Evolutionary conservation across 2,113 vertebrate species (phyloP).

Genomic region (Hippocampus comes): DNA sequence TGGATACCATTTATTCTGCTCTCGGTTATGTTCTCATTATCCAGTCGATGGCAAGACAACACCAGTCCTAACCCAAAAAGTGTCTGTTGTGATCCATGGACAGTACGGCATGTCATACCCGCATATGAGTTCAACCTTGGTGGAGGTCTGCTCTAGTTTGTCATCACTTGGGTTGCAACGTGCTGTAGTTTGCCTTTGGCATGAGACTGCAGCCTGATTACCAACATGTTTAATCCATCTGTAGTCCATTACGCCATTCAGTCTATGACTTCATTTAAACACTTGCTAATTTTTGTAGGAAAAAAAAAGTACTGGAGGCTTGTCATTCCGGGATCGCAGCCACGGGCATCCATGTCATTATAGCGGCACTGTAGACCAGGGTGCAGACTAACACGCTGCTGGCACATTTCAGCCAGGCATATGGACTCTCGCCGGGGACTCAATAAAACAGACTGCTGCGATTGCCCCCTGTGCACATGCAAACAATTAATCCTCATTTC

Average conservation of each 20-base stretch:
- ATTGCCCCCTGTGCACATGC: not conserved
- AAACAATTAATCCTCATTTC: conserved; percentile 10
- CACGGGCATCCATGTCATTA: conserved; percentile 6
- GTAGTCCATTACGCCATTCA: not conserved
- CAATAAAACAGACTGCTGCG: conserved; percentile 5
- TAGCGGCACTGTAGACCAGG: not conserved
- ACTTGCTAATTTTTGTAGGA: not conserved
- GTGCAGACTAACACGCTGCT: conserved; percentile 5
- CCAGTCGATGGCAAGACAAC: too few species aligned
- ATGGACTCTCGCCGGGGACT: conserved; percentile 9
- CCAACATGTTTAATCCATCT: conserved; percentile 5
- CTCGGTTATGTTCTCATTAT: too few species aligned
- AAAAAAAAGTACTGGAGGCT: not conserved
- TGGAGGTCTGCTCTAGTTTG: not conserved
- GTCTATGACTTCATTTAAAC: conserved; percentile 1
- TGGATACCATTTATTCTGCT: too few species aligned
- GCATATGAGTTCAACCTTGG: not conserved
- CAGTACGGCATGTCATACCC: too few species aligned
- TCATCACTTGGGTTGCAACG: not conserved
- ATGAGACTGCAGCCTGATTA: not conserved
- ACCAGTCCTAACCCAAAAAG: too few species aligned
- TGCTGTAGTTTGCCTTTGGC: not conserved
- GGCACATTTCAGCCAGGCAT: conserved; percentile 11
- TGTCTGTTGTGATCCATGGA: too few species aligned
- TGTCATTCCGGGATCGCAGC: conserved; percentile 5